Percentiles rank a stretch among this genome's conserved stretches.
Evolutionary conservation across 2,888 invertebrate species (phyloP).

Genomic region (Meghimatium bilineatum): DNA sequence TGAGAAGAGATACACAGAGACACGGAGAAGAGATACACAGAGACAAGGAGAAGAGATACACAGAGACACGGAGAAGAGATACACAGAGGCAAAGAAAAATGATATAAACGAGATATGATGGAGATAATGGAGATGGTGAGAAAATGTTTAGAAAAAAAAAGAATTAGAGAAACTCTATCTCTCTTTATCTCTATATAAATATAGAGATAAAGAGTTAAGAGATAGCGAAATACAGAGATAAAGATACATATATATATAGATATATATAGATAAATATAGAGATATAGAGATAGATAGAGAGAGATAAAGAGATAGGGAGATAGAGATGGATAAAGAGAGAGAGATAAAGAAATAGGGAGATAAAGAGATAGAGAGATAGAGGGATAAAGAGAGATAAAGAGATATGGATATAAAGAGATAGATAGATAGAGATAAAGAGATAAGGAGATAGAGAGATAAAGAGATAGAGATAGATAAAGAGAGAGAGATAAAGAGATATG

Average conservation of each 20-base stretch:
- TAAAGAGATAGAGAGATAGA: not conserved
- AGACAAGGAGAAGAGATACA: too few species aligned
- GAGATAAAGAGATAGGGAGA: not conserved
- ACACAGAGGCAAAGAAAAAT: too few species aligned
- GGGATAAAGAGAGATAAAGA: not conserved
- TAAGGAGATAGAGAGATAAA: not conserved
- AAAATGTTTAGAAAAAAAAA: too few species aligned
- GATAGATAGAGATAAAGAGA: not conserved
- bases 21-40: too few species aligned
- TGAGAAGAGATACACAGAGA: too few species aligned
- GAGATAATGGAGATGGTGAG: too few species aligned
- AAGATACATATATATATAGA: not conserved
- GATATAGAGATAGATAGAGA: not conserved
- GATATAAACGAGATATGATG: too few species aligned
- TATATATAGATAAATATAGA: not conserved
- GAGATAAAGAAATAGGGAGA: not conserved
- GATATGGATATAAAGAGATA: not conserved
- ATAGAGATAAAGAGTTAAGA: not conserved
- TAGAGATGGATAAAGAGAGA: not conserved
- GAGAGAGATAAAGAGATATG: not conserved
- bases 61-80: too few species aligned
- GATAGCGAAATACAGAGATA: not conserved
- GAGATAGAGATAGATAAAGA: slow-evolving; percentile 14
- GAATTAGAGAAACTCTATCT: too few species aligned
- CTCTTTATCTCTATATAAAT: not conserved